phyloP scores from a whole-genome alignment of 2,888 invertebrate genomes.

The Napeogenes sylphis region DNA sequence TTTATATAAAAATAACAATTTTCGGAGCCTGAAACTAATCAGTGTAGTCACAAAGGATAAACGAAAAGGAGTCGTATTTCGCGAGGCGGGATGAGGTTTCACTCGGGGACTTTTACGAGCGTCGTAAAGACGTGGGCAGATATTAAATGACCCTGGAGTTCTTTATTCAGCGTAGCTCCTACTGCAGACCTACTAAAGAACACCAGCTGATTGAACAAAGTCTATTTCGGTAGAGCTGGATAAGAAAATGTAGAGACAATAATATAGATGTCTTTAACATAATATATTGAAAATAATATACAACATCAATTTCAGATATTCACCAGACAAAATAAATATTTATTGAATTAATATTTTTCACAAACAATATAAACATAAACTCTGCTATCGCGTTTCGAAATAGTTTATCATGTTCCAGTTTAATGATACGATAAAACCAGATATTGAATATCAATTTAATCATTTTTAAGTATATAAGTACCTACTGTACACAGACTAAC shows the following conservation, averaged over 20 bases:
- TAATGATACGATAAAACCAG: slow-evolving; percentile 66
- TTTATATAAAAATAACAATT: background rate
- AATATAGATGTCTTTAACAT: too few species aligned
- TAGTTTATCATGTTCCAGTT: slow-evolving; percentile 54
- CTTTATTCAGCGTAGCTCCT: slow-evolving; percentile 9
- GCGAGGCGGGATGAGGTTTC: slow-evolving; percentile 52
- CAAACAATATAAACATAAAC: slow-evolving; percentile 24
- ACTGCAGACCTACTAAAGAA: background rate
- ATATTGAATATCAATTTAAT: slow-evolving; percentile 59
- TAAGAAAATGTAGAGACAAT: background rate
- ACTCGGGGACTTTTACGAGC: slow-evolving; percentile 49
- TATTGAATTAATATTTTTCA: slow-evolving; percentile 14
- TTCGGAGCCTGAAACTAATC: slow-evolving; percentile 11
- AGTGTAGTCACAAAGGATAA: slow-evolving; percentile 38
- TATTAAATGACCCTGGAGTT: slow-evolving; percentile 42
- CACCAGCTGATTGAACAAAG: background rate
- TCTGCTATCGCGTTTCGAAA: slow-evolving; percentile 54
- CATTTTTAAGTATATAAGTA: slow-evolving; percentile 29
- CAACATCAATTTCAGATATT: too few species aligned
- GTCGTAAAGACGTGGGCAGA: slow-evolving; percentile 60
- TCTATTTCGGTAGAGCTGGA: background rate
- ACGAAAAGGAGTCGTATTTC: slow-evolving; percentile 49
- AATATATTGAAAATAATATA: too few species aligned
- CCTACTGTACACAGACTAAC: slow-evolving; percentile 17
- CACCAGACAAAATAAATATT: background rate